Percentiles rank a stretch among this genome's conserved stretches.
phyloP scores from a whole-genome alignment of 2,888 invertebrate genomes.

The Drosophila picticornis region DNA sequence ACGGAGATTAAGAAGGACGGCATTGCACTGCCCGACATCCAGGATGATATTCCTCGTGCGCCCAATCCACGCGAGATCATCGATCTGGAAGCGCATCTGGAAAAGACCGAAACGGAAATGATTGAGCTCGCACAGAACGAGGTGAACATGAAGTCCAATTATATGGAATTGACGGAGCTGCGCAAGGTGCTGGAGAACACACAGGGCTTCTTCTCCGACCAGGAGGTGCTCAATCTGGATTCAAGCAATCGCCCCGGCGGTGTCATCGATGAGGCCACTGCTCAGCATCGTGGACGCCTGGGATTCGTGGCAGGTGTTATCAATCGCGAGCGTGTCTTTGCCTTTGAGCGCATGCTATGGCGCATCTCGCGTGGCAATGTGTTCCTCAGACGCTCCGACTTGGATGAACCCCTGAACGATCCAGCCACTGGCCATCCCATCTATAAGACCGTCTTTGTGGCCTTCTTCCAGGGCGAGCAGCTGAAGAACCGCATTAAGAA shows the following conservation, averaged over 20 bases:
- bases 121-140: constrained; percentile 97
- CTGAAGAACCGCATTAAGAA: constrained; percentile 94
- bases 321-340: constrained; percentile 92
- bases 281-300: constrained; percentile 85
- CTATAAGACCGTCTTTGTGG: constrained; percentile 93
- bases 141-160: constrained; percentile 96
- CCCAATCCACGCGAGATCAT: constrained; percentile 93
- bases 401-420: constrained; percentile 91
- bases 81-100: constrained; percentile 94
- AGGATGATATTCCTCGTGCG: constrained; percentile 89
- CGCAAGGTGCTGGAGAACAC: constrained; percentile 97
- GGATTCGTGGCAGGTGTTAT: constrained; percentile 95
- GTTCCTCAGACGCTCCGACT: constrained; percentile 93
- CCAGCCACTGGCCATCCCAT: constrained; percentile 90
- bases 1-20: constrained; percentile 92
- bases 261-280: constrained; percentile 83
- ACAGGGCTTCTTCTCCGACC: constrained; percentile 87
- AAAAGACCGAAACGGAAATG: constrained; percentile 98
- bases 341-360: constrained; percentile 95
- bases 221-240: constrained; percentile 84
- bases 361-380: constrained; percentile 95
- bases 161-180: constrained; percentile 95
- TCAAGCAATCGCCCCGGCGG: constrained; percentile 91
- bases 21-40: constrained; percentile 90
- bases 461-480: constrained; percentile 94